Conservation (phyloP, 2,797 vertebrate species). For the Danio choprae region DNA sequence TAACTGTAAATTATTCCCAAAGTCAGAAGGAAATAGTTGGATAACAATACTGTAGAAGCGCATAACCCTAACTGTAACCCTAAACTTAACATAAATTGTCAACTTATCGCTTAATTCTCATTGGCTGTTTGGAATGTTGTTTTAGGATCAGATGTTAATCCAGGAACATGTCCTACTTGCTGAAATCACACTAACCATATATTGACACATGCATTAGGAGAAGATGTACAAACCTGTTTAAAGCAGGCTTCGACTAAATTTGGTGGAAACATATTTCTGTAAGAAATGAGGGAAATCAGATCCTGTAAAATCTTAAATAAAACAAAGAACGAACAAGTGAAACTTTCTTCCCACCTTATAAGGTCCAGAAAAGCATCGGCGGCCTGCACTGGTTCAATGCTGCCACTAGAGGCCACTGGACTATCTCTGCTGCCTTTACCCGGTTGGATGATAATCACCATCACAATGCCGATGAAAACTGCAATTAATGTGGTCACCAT, state of each 20-base stretch:
- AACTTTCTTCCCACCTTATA: constrained; percentile 80
- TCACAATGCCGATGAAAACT: constrained; percentile 93
- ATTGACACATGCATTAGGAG: neutral
- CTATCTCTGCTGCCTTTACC: constrained; percentile 91
- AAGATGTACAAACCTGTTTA: constrained; percentile 87
- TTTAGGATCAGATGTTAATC: too few relatives aligned
- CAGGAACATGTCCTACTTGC: too few relatives aligned
- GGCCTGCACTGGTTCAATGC: constrained; percentile 88
- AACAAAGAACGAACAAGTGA: neutral
- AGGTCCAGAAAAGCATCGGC: constrained; percentile 95
- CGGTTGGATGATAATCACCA: constrained; percentile 91
- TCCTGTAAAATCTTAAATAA: neutral
- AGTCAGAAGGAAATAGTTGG: too few relatives aligned
- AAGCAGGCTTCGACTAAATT: constrained; percentile 98
- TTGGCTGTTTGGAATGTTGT: too few relatives aligned
- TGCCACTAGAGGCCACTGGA: constrained; percentile 77
- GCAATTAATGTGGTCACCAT: constrained; percentile 94
- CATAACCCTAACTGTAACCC: too few relatives aligned
- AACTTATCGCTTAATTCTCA: too few relatives aligned
- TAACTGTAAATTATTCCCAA: too few relatives aligned
- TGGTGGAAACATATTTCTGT: constrained; percentile 97
- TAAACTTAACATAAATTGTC: too few relatives aligned
- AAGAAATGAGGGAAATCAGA: constrained; percentile 21
- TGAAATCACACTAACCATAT: too few relatives aligned
- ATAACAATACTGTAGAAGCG: too few relatives aligned